phyloP scores from a whole-genome alignment of 2,113 vertebrate genomes.

The Hylia prasina region DNA sequence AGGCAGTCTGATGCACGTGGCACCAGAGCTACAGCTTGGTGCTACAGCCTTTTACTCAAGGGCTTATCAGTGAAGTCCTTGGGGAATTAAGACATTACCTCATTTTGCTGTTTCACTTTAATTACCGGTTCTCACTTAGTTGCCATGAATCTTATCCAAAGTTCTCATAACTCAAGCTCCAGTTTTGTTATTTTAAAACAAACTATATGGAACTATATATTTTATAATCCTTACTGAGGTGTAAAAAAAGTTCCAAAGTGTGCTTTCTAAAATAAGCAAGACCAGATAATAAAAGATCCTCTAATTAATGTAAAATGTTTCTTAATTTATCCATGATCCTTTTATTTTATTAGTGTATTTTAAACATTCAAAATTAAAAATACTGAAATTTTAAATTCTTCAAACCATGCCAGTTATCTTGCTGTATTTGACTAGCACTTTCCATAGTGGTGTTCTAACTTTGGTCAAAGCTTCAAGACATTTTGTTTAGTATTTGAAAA shows the following conservation, averaged over 20 bases:
- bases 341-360: neutral
- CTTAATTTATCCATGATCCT: neutral
- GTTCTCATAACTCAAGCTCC: neutral
- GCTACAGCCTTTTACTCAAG: neutral
- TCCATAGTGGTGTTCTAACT: neutral
- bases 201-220: too few relatives aligned
- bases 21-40: neutral
- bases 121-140: neutral
- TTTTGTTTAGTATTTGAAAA: neutral
- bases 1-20: rapidly evolving
- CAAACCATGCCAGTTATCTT: neutral
- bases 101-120: neutral
- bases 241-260: neutral
- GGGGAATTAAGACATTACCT: neutral
- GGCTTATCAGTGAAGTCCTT: neutral
- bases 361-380: neutral
- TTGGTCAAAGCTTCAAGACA: neutral
- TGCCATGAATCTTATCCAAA: neutral
- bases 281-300: neutral
- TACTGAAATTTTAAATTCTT: neutral
- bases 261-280: neutral
- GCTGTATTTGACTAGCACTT: neutral
- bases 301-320: neutral
- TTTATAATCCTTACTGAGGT: neutral
- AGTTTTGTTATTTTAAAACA: neutral